Conservation (phyloP, 2,113 vertebrate genomes). For the Sylvicapra grimmia region DNA sequence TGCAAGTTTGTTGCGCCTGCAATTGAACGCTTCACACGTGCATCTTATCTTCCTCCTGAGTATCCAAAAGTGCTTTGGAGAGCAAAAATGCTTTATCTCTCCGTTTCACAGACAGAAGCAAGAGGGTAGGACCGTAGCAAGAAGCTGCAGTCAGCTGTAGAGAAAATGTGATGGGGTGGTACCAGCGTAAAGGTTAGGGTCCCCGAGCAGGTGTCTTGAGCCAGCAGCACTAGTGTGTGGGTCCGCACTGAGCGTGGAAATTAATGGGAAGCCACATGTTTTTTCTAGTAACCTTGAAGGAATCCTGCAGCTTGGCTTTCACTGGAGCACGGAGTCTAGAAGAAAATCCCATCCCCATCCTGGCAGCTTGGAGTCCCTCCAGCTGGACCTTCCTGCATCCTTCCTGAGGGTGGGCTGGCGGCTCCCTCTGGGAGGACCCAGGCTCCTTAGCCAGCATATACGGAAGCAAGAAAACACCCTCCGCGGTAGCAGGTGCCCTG, state of each 20-base stretch:
- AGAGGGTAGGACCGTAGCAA: not conserved
- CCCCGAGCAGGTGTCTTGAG: not conserved
- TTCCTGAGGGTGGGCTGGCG: not conserved
- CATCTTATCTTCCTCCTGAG: constrained; percentile 34
- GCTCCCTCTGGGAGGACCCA: not conserved
- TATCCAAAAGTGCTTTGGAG: constrained; percentile 30
- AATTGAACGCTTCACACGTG: not conserved
- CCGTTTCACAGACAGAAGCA: constrained; percentile 36
- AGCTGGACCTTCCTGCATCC: not conserved
- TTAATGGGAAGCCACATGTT: not conserved
- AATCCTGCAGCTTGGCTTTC: constrained; percentile 9
- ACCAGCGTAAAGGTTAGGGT: not conserved
- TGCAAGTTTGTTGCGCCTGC: not conserved
- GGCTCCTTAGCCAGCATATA: not conserved
- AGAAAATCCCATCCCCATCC: not conserved
- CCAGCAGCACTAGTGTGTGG: not conserved
- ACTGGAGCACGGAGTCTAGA: not conserved
- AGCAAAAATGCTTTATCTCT: not conserved
- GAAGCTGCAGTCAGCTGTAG: not conserved
- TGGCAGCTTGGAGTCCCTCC: not conserved
- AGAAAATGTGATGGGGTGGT: not conserved
- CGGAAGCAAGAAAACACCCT: not conserved
- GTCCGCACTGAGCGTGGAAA: not conserved
- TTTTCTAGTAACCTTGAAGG: not conserved
- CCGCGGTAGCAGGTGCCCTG: not conserved